phyloP scores from a whole-genome alignment of 1,140 invertebrate genomes.

The Diuraphis noxia region DNA sequence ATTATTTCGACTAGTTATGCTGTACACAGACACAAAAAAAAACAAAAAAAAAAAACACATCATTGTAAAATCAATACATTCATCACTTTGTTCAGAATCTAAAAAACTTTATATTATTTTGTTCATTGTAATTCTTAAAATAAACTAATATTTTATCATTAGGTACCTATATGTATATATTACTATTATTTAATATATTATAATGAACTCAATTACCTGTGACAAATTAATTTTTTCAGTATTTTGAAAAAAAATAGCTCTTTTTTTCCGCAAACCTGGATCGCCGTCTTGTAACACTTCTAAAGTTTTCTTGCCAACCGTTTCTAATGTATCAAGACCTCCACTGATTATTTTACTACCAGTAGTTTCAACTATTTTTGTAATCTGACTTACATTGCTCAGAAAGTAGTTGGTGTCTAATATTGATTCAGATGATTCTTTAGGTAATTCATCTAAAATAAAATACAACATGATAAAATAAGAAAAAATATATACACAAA shows the following conservation, averaged over 20 bases:
- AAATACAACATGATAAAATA: not conserved
- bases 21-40: too few species aligned
- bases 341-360: conserved; percentile 80
- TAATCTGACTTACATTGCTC: conserved; percentile 43
- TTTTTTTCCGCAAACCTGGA: conserved; percentile 81
- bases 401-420: conserved; percentile 33
- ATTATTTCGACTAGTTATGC: too few species aligned
- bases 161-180: not conserved
- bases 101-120: too few species aligned
- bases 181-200: not conserved
- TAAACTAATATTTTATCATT: not conserved
- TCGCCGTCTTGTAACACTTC: conserved; percentile 88
- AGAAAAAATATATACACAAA: not conserved
- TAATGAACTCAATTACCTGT: conserved; percentile 58
- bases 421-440: conserved; percentile 16
- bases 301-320: conserved; percentile 91
- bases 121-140: not conserved
- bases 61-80: too few species aligned
- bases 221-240: conserved; percentile 67
- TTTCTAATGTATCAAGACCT: conserved; percentile 85
- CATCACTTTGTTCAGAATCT: too few species aligned
- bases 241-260: conserved; percentile 70
- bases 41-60: too few species aligned
- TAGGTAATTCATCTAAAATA: conserved; percentile 1
- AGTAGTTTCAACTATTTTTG: conserved; percentile 71